Evolutionary conservation across 1,140 invertebrate genomes (phyloP).

Genomic region (Teleopsis dalmanni): DNA sequence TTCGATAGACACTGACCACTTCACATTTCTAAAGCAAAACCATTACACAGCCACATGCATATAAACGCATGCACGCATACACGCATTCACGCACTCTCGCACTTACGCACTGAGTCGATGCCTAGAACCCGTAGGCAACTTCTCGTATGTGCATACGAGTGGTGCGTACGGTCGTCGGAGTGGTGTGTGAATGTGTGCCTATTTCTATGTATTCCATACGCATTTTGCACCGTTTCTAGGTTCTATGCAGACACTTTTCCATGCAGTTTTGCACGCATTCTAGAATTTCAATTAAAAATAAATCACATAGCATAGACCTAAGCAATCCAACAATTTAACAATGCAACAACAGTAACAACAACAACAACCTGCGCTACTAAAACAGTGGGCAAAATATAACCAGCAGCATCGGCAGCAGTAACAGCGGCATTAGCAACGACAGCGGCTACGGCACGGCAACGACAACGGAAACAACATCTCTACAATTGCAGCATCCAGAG

Average conservation of each 20-base stretch:
- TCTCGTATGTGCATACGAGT: neutral
- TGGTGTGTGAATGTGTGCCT: no score
- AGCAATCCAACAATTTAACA: neutral
- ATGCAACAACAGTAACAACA: neutral
- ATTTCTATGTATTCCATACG: neutral
- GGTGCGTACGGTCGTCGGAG: neutral
- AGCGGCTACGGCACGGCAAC: neutral
- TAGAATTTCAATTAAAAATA: slow-evolving; percentile 46
- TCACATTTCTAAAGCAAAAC: no score
- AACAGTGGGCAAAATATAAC: neutral
- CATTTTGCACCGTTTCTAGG: neutral
- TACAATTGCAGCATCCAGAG: neutral
- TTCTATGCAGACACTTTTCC: slow-evolving; percentile 20
- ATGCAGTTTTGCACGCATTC: slow-evolving; percentile 44
- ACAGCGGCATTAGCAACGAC: neutral
- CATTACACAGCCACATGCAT: neutral
- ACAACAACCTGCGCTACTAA: neutral
- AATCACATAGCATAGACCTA: slow-evolving; percentile 35
- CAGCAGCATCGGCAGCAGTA: neutral
- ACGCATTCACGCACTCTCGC: neutral
- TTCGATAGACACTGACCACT: no score
- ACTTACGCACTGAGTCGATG: no score
- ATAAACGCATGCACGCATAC: neutral
- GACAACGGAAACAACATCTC: slow-evolving; percentile 3
- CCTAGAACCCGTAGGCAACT: neutral